A percentile compares a stretch with the other conserved stretches of the same genome.
Evolutionary conservation across 2,113 vertebrate species (phyloP).

Genomic region (Baryphthengus martii): DNA sequence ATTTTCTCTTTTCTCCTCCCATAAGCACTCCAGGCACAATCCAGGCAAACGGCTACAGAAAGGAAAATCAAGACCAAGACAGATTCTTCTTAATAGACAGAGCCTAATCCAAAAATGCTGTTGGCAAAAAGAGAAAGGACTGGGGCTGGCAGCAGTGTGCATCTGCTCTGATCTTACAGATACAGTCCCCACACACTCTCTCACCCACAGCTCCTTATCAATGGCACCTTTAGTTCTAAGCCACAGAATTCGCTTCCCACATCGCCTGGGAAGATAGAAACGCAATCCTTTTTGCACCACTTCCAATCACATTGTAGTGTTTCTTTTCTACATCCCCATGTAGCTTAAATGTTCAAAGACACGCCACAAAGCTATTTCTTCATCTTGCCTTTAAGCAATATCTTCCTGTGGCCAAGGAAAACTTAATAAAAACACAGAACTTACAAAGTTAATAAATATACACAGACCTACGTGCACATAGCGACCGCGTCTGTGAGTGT

Average conservation of each 20-base stretch:
- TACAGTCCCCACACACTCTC: not conserved
- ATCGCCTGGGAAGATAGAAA: not conserved
- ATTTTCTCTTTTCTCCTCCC: constrained; percentile 97
- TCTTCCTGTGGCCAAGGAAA: not conserved
- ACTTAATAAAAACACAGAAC: not conserved
- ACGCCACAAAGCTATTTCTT: not conserved
- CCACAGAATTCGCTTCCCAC: not conserved
- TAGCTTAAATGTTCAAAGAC: not conserved
- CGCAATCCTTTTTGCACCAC: not conserved
- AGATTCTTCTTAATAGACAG: not conserved
- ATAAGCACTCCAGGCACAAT: constrained; percentile 97
- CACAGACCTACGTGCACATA: not conserved
- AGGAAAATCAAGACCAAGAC: not conserved
- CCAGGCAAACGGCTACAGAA: constrained; percentile 89
- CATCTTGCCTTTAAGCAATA: not conserved
- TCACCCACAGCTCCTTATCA: not conserved
- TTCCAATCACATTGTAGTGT: not conserved
- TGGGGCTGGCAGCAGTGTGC: not conserved
- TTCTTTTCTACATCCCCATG: not conserved
- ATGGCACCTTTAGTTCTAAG: not conserved
- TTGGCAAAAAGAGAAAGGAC: not conserved
- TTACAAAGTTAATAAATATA: not conserved
- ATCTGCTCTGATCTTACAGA: not conserved
- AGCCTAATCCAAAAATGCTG: not conserved
- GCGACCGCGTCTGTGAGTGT: not conserved